These are phyloP conservation scores for Acanthis flammea DNA, from an alignment of 2,797 vertebrate genomes.

Conservation along the genomic window DNA sequence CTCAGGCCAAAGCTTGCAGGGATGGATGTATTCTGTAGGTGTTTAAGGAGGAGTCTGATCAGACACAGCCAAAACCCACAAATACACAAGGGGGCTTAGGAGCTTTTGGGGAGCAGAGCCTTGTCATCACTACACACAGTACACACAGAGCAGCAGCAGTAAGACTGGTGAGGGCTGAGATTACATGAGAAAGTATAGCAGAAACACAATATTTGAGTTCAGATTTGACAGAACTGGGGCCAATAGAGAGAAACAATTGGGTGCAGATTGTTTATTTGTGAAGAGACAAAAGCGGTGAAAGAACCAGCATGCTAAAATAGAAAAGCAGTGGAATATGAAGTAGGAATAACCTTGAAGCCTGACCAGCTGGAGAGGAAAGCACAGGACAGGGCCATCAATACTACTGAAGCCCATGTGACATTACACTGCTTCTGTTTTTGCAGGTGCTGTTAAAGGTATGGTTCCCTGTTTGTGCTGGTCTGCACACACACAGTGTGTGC, in stretches of 20 bases:
- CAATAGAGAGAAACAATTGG: background rate
- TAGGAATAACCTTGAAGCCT: background rate
- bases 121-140: background rate
- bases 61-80: background rate
- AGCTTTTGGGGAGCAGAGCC: background rate
- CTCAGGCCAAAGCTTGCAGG: background rate
- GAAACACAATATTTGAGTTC: background rate
- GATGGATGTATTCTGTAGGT: fast-evolving
- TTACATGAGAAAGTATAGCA: background rate
- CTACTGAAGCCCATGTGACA: background rate
- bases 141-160: background rate
- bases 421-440: background rate
- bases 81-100: background rate
- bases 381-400: background rate
- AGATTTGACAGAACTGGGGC: background rate
- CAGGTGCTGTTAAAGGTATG: background rate
- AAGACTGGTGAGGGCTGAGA: background rate
- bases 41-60: background rate
- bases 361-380: background rate
- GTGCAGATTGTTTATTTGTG: background rate
- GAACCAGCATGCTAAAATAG: background rate
- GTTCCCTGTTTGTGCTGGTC: background rate
- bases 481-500: background rate
- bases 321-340: background rate
- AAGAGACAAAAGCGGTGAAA: background rate